A percentile compares a stretch with the other conserved stretches of the same genome.
These are phyloP conservation scores for Campoletis sonorensis DNA, from an alignment of 1,140 invertebrate species.

Conservation along the genomic window DNA sequence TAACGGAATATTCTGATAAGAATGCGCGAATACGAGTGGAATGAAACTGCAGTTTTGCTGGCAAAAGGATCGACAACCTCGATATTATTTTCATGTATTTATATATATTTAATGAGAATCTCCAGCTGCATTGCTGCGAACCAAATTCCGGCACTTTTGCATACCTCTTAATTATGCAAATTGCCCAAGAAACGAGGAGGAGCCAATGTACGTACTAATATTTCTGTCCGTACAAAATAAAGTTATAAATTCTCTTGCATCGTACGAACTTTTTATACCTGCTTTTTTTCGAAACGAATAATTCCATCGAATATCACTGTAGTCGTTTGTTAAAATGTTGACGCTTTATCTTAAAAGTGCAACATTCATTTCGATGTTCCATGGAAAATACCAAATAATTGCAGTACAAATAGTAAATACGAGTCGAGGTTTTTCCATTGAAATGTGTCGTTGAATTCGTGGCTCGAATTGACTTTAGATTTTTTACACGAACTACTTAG, in stretches of 20 bases:
- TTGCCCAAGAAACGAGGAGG: neutral
- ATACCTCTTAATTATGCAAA: neutral
- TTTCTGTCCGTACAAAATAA: neutral
- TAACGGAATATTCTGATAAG: conserved; percentile 34
- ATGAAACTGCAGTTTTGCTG: conserved; percentile 26
- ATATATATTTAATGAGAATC: neutral
- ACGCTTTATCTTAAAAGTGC: too few relatives aligned
- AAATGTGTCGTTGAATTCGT: too few relatives aligned
- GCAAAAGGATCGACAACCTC: conserved; percentile 7
- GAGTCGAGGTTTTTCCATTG: too few relatives aligned
- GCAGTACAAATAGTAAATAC: too few relatives aligned
- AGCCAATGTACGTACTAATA: neutral
- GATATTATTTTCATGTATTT: neutral
- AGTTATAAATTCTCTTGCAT: too few relatives aligned
- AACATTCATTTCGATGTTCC: too few relatives aligned
- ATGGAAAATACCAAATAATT: too few relatives aligned
- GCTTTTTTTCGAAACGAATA: too few relatives aligned
- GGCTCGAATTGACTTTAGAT: too few relatives aligned
- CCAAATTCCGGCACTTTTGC: conserved; percentile 1
- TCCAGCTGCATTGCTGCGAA: neutral
- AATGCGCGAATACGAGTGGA: conserved; percentile 2
- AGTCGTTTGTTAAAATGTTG: too few relatives aligned
- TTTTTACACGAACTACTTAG: neutral
- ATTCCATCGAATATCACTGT: too few relatives aligned
- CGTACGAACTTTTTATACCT: too few relatives aligned